phyloP scores from a whole-genome alignment of 2,797 vertebrate genomes.

The Echiichthys vipera region DNA sequence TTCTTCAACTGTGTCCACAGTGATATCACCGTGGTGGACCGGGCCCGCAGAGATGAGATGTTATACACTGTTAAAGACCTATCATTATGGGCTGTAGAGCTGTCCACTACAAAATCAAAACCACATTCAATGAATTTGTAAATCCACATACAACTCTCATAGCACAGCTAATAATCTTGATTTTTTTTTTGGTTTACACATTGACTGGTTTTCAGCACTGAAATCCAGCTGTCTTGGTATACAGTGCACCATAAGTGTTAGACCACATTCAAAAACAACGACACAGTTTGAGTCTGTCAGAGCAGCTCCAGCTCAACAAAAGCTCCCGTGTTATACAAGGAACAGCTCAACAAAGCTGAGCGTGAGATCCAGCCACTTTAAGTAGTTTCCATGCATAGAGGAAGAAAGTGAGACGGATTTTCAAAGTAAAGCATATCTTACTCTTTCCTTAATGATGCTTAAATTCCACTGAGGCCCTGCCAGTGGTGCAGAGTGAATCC shows the following conservation, averaged over 20 bases:
- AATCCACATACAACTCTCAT: constrained; percentile 13
- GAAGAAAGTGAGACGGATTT: constrained; percentile 54
- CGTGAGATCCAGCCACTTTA: constrained; percentile 36
- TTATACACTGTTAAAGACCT: constrained; percentile 50
- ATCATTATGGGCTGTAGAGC: constrained; percentile 42
- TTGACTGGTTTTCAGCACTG: constrained; percentile 7
- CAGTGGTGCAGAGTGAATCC: constrained; percentile 47
- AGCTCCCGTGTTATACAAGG: background rate
- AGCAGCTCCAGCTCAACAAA: constrained; percentile 17
- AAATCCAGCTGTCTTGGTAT: background rate
- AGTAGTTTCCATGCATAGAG: constrained; percentile 54
- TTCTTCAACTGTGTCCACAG: constrained; percentile 37
- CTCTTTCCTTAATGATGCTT: constrained; percentile 66
- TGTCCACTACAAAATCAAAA: constrained; percentile 57
- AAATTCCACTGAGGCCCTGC: constrained; percentile 57
- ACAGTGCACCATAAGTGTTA: constrained; percentile 1
- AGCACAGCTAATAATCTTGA: constrained; percentile 24
- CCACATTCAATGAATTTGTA: constrained; percentile 45
- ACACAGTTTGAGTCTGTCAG: constrained; percentile 36
- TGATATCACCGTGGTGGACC: constrained; percentile 55
- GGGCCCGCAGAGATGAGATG: constrained; percentile 48
- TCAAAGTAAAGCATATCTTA: constrained; percentile 59
- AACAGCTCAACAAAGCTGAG: constrained; percentile 17
- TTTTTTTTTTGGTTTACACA: background rate
- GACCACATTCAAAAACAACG: constrained; percentile 18